A percentile compares a stretch with the other conserved stretches of the same genome.
Evolutionary conservation across 2,888 invertebrate genomes (phyloP).

Genomic region (Machimus rusticus): DNA sequence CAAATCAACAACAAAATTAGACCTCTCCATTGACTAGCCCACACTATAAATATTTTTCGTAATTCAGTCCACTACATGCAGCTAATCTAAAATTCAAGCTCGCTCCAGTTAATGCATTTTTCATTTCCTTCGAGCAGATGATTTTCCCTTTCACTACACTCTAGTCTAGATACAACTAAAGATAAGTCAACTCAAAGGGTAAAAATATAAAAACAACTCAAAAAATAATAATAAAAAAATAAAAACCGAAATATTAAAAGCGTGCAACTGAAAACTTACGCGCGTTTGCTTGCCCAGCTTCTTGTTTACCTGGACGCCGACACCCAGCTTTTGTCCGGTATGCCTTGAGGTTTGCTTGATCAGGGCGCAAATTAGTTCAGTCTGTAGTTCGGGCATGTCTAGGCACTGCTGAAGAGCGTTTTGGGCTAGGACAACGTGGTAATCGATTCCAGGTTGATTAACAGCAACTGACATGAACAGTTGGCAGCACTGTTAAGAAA

Average conservation of each 20-base stretch:
- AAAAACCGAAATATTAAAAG: slow-evolving; percentile 54
- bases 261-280: slow-evolving; percentile 72
- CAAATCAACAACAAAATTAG: not conserved
- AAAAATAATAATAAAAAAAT: slow-evolving; percentile 21
- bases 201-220: slow-evolving; percentile 46
- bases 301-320: slow-evolving; percentile 85
- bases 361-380: slow-evolving; percentile 90
- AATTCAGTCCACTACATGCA: not conserved
- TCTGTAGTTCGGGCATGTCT: slow-evolving; percentile 87
- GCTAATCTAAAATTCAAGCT: not conserved
- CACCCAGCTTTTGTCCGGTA: slow-evolving; percentile 80
- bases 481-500: slow-evolving; percentile 79
- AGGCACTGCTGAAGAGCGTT: slow-evolving; percentile 93
- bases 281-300: slow-evolving; percentile 69
- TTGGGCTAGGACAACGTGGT: slow-evolving; percentile 96
- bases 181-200: slow-evolving; percentile 37
- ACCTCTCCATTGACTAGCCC: not conserved
- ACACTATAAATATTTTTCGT: not conserved
- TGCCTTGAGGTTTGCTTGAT: slow-evolving; percentile 92
- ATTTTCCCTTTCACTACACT: not conserved
- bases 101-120: not conserved
- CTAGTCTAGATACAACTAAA: not conserved
- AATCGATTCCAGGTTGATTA: slow-evolving; percentile 95
- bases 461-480: slow-evolving; percentile 96
- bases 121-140: not conserved